These are phyloP conservation scores for Cydia splendana DNA, from an alignment of 1,140 invertebrate genomes.

Conservation along the genomic window DNA sequence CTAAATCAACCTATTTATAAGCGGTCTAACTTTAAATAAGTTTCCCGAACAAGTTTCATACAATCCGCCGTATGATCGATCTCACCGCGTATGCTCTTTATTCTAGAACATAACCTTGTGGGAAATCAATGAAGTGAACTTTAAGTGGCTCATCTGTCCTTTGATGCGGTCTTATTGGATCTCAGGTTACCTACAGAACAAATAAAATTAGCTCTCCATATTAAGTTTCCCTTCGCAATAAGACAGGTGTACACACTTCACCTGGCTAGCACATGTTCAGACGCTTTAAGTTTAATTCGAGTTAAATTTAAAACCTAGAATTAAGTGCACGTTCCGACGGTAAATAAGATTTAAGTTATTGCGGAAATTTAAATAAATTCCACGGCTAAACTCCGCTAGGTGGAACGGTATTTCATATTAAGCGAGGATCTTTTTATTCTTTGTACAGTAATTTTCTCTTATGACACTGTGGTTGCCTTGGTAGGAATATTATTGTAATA, in stretches of 20 bases:
- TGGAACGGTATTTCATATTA: constrained; percentile 16
- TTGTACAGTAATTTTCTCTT: constrained; percentile 10
- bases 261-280: constrained; percentile 68
- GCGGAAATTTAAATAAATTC: constrained; percentile 31
- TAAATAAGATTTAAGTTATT: constrained; percentile 34
- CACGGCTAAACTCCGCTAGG: constrained; percentile 18
- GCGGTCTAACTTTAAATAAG: constrained; percentile 12
- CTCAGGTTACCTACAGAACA: constrained; percentile 63
- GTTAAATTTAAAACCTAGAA: constrained; percentile 34
- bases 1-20: neutral
- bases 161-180: constrained; percentile 47
- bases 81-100: constrained; percentile 28
- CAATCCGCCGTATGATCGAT: constrained; percentile 12
- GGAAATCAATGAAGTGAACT: constrained; percentile 60
- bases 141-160: constrained; percentile 70
- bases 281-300: constrained; percentile 47
- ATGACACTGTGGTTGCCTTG: constrained; percentile 5
- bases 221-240: constrained; percentile 67
- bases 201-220: constrained; percentile 63
- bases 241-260: constrained; percentile 66
- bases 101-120: constrained; percentile 35
- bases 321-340: constrained; percentile 20
- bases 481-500: constrained; percentile 14
- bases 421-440: constrained; percentile 9
- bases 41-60: constrained; percentile 9